Base-by-base conservation (phyloP, 2,797 vertebrate genomes). In the Micromesistius poutassou region DNA sequence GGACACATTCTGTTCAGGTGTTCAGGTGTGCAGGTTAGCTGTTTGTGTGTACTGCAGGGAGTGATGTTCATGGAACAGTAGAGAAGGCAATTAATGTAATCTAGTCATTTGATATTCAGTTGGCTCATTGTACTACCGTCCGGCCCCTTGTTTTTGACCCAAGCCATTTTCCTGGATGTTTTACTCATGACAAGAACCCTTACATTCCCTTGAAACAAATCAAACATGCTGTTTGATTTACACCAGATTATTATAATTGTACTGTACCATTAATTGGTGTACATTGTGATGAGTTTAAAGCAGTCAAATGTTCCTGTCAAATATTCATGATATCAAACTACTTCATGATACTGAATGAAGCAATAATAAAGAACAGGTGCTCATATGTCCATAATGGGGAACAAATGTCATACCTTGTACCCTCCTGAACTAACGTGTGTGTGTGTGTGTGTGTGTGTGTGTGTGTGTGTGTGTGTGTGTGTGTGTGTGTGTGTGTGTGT, bases 381-480 rank as follows among this genome's bases (percentile, higher is more conserved):
- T 28, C 8, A 66, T 22, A 66, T 25, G 8, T 9, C 62, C 8
- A 9, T 66, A 66, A 28, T 28, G 62, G n/a, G 14, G 16, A 71
- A 33, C 28, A 71, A 71, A 31, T 25, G n/a, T 66, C 25, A 25
- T 25, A 55, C 50, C 50, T 13, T 50, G n/a, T 68, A 30, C 25
- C n/a, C 7, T n/a, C 19, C 12, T 55, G 30, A 50, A 30, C 46
- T 75, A 73, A 73, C 73, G 19, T 73, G 25, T 73, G 30, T 77
- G 42, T 74, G 72, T 73, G 30, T 77, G n/a, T 74, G 25, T 73
- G 30, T 77, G n/a, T 74, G 25, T 73, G 30, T 77, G 46, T 74
- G 73, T 75, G 31, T 79, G 78, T 81, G 62, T 84, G 8, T 86
- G 46, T 85, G 77, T 91, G 12, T 89, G 10, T 86, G 35, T 73